A percentile compares a stretch with the other conserved stretches of the same genome.
Conservation (phyloP, 2,888 invertebrate genomes). For the Ecdyonurus torrentis region DNA sequence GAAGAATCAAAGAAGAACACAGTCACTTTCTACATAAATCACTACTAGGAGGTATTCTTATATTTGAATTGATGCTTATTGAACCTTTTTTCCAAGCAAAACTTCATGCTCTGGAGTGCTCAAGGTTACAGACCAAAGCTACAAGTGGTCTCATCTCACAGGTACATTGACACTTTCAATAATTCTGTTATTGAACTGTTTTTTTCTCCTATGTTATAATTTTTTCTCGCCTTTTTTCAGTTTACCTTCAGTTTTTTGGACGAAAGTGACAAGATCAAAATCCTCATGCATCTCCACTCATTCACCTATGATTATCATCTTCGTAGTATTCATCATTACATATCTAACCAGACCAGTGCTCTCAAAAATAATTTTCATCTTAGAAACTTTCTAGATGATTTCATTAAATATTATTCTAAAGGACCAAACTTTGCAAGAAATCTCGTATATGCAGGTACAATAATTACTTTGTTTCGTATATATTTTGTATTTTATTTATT, state of each 20-base stretch:
- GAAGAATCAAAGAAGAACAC: slow-evolving; percentile 8
- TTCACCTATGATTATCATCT: slow-evolving; percentile 64
- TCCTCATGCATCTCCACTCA: slow-evolving; percentile 55
- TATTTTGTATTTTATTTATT: no score
- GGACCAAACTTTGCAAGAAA: slow-evolving; percentile 61
- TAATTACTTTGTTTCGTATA: no score
- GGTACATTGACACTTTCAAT: slow-evolving; percentile 23
- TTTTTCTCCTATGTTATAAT: background rate
- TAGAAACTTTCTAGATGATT: slow-evolving; percentile 55
- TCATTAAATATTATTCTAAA: slow-evolving; percentile 57
- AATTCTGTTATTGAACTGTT: slow-evolving; percentile 5
- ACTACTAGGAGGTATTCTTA: slow-evolving; percentile 46
- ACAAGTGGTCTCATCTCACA: slow-evolving; percentile 36
- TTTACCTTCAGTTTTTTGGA: slow-evolving; percentile 44
- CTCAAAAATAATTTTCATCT: slow-evolving; percentile 48
- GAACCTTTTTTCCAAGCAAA: slow-evolving; percentile 55
- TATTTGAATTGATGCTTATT: slow-evolving; percentile 47
- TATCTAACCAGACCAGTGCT: slow-evolving; percentile 32
- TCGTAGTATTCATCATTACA: slow-evolving; percentile 45
- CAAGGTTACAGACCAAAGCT: slow-evolving; percentile 36
- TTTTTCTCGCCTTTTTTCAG: slow-evolving; percentile 23
- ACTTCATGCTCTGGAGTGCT: slow-evolving; percentile 46
- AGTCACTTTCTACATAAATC: slow-evolving; percentile 43
- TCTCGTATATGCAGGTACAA: slow-evolving; percentile 47
- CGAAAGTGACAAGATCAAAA: slow-evolving; percentile 50